These are phyloP conservation scores for Julus scanicus DNA, from an alignment of 2,888 invertebrate genomes.

Conservation along the genomic window DNA sequence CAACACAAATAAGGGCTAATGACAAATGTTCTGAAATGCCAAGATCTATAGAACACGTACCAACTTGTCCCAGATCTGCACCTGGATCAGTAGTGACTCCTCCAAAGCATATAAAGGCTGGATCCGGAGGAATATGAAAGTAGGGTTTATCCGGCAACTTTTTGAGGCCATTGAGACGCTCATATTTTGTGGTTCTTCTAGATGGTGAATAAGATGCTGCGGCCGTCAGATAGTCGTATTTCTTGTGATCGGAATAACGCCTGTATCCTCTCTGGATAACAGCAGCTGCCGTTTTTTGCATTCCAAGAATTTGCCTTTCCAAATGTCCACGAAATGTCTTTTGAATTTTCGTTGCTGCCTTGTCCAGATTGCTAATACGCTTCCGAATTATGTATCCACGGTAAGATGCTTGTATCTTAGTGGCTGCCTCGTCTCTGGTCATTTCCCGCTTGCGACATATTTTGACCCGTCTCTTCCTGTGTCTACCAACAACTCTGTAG, in stretches of 20 bases:
- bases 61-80: neutral
- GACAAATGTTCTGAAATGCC: neutral
- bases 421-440: neutral
- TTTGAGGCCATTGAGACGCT: neutral
- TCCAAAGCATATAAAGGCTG: conserved; percentile 36
- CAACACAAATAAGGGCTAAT: too few species aligned
- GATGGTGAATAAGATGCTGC: neutral
- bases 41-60: neutral
- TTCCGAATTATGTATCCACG: neutral
- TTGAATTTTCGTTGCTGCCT: neutral
- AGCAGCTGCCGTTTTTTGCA: neutral
- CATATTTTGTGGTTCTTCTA: neutral
- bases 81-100: conserved; percentile 10
- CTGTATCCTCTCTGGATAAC: conserved; percentile 17
- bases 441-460: neutral
- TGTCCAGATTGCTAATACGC: neutral
- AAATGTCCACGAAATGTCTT: neutral
- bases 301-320: neutral
- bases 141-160: neutral
- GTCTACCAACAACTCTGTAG: neutral
- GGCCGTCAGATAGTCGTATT: conserved; percentile 25
- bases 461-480: neutral
- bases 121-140: neutral
- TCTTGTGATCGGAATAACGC: conserved; percentile 3
- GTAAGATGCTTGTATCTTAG: neutral